These are phyloP conservation scores for Onychomys arenicola DNA, from an alignment of 2,797 vertebrate species.

Conservation along the genomic window DNA sequence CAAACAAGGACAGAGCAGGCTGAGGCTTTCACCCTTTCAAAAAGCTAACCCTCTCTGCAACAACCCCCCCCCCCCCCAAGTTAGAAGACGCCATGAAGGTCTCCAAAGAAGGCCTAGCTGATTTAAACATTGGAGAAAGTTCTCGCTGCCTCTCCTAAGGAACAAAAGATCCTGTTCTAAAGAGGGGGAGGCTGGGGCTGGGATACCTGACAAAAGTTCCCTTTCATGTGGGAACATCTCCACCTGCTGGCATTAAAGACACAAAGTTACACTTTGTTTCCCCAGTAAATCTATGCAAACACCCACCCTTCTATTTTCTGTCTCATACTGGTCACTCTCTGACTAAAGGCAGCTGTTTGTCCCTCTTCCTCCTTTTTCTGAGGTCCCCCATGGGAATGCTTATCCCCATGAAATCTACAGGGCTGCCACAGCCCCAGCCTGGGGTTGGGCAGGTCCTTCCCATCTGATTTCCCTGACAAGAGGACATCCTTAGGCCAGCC, in stretches of 20 bases:
- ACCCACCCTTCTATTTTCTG: neutral
- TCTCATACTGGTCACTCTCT: neutral
- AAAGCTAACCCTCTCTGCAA: no score
- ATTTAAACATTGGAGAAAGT: neutral
- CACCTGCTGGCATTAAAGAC: slow-evolving; percentile 76
- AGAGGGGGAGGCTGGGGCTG: neutral
- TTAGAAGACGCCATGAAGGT: neutral
- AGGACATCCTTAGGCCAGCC: neutral
- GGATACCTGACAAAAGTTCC: slow-evolving; percentile 10
- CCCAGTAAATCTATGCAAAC: neutral
- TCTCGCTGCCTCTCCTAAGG: neutral
- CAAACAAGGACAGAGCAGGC: neutral
- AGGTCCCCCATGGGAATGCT: neutral
- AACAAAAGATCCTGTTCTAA: neutral
- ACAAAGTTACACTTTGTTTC: neutral
- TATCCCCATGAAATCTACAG: neutral
- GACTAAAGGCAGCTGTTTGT: neutral
- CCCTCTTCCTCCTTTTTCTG: neutral
- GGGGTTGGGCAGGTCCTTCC: neutral
- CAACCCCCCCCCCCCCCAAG: no score
- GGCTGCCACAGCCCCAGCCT: neutral
- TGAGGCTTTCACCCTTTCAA: neutral
- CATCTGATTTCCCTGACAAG: neutral
- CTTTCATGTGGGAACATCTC: slow-evolving; percentile 66
- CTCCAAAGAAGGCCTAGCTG: neutral